Percentiles rank a stretch among this genome's conserved stretches.
Conservation (phyloP, 2,797 vertebrate species). For the Karalla daura region DNA sequence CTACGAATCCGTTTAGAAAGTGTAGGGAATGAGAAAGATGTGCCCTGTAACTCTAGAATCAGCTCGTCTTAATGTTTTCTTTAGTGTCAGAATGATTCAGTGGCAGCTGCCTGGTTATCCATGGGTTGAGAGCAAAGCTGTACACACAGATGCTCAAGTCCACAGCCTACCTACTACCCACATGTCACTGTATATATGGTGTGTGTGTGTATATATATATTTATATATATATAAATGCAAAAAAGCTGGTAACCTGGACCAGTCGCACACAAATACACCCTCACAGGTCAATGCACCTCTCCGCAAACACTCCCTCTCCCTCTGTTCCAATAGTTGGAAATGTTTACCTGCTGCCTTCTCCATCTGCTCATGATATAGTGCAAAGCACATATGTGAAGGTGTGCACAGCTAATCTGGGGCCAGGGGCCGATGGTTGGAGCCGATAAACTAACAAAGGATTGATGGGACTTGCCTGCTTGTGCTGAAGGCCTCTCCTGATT, state of each 20-base stretch:
- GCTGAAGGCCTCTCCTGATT: conserved; percentile 31
- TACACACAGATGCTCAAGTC: no score
- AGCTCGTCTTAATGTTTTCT: neutral
- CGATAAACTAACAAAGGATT: conserved; percentile 22
- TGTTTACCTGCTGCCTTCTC: neutral
- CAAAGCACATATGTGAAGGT: neutral
- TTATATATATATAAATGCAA: no score
- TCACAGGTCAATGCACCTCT: neutral
- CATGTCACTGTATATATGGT: no score
- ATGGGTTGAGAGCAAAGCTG: neutral
- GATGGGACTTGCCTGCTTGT: neutral
- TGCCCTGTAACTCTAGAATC: neutral
- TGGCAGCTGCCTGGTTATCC: neutral
- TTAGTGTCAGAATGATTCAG: neutral
- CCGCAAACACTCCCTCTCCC: neutral
- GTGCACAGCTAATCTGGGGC: conserved; percentile 11
- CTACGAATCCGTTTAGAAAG: neutral
- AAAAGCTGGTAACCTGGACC: conserved; percentile 5
- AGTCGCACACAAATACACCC: conserved; percentile 27
- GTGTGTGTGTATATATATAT: no score
- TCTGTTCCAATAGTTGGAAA: neutral
- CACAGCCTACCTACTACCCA: neutral
- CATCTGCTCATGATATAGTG: neutral
- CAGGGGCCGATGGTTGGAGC: conserved; percentile 11
- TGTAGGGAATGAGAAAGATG: neutral